Conservation (phyloP, 1,140 invertebrate species). For the Trachelipus rathkii region DNA sequence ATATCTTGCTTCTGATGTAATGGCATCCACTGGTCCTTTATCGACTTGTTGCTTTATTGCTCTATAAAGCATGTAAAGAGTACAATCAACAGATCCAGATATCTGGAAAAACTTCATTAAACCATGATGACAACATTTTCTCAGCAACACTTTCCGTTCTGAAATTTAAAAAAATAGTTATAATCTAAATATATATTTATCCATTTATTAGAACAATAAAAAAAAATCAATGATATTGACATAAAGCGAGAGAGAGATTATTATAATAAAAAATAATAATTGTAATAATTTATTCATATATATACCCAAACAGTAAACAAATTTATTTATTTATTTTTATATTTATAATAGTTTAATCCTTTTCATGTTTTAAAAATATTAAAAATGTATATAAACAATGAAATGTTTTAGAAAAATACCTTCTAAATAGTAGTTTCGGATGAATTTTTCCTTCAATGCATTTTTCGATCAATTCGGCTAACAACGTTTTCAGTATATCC, state of each 20-base stretch:
- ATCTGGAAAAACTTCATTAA: slow-evolving; percentile 97
- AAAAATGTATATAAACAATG: too few species aligned
- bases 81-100: slow-evolving; percentile 92
- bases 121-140: slow-evolving; percentile 99
- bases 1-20: slow-evolving; percentile 95
- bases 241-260: background rate
- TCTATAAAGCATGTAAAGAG: slow-evolving; percentile 95
- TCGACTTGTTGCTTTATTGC: slow-evolving; percentile 99
- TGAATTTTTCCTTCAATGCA: slow-evolving; percentile 98
- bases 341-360: too few species aligned
- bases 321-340: too few species aligned
- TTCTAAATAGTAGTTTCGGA: slow-evolving; percentile 88
- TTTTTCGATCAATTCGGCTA: slow-evolving; percentile 95
- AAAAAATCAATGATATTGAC: slow-evolving; percentile 3
- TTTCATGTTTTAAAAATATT: too few species aligned
- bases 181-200: slow-evolving; percentile 1
- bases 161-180: slow-evolving; percentile 46
- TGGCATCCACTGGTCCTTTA: slow-evolving; percentile 97
- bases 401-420: slow-evolving; percentile 50
- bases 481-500: slow-evolving; percentile 92
- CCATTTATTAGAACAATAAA: background rate
- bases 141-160: slow-evolving; percentile 97
- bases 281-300: too few species aligned
- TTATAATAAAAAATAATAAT: too few species aligned
- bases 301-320: too few species aligned